Evolutionary conservation across 35 echinoderm and acorn worm species (phyloP).

Genomic region (Chiridota heheva): DNA sequence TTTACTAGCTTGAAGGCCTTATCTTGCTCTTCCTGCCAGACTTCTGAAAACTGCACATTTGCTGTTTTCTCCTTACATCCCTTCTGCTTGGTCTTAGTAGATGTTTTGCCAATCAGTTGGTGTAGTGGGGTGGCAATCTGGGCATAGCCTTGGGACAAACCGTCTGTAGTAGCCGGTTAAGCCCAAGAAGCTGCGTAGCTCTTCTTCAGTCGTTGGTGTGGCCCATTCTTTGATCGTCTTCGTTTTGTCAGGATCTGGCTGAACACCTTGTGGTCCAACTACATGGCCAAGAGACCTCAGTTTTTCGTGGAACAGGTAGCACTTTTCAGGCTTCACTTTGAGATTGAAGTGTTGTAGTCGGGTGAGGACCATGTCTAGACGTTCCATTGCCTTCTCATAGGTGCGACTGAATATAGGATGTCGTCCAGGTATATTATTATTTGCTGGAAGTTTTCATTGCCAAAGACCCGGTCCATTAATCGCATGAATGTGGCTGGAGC

Average conservation of each 20-base stretch:
- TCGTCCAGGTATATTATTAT: slow-evolving; percentile 44
- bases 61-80: neutral
- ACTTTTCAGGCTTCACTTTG: slow-evolving; percentile 55
- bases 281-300: too few species aligned
- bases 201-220: too few species aligned
- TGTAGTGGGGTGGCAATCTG: slow-evolving; percentile 51
- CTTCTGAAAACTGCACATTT: neutral
- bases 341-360: slow-evolving; percentile 12
- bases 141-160: slow-evolving; percentile 44
- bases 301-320: slow-evolving; percentile 19
- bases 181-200: slow-evolving; percentile 47
- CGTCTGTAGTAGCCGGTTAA: slow-evolving; percentile 55
- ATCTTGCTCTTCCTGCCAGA: slow-evolving; percentile 18
- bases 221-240: too few species aligned
- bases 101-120: slow-evolving; percentile 10
- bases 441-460: slow-evolving; percentile 40
- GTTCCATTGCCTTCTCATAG: slow-evolving; percentile 35
- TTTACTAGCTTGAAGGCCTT: slow-evolving; percentile 38
- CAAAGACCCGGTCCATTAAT: slow-evolving; percentile 43
- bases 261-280: too few species aligned
- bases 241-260: too few species aligned
- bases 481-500: slow-evolving; percentile 47
- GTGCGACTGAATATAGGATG: slow-evolving; percentile 40
- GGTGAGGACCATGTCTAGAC: slow-evolving; percentile 32
- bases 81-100: neutral